Conservation (phyloP, 2,888 invertebrate genomes). For the Macrophya annulata region DNA sequence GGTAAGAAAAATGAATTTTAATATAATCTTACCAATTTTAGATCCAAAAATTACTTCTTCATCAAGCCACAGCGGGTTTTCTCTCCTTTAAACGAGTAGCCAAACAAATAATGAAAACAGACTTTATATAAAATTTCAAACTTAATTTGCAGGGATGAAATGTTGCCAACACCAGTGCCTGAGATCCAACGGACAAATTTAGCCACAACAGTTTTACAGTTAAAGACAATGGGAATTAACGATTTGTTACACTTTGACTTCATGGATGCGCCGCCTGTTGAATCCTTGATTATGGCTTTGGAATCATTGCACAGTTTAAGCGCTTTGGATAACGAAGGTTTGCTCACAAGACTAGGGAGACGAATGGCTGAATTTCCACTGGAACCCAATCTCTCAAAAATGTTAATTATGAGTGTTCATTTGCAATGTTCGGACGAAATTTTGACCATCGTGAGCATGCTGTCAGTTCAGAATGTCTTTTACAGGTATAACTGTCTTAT, state of each 20-base stretch:
- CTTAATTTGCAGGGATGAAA: conserved; percentile 89
- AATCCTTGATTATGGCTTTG: conserved; percentile 98
- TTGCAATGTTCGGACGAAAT: conserved; percentile 99
- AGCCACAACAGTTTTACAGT: conserved; percentile 96
- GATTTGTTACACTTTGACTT: conserved; percentile 99
- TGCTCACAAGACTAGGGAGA: conserved; percentile 90
- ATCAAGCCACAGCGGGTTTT: neutral
- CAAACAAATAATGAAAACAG: neutral
- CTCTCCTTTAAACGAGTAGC: neutral
- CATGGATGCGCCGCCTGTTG: conserved; percentile 99
- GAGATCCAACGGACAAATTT: conserved; percentile 99
- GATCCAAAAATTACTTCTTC: neutral
- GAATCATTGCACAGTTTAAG: conserved; percentile 98
- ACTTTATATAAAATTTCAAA: neutral
- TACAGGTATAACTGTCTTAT: conserved; percentile 81
- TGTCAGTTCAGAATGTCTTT: conserved; percentile 99
- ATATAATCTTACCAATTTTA: neutral
- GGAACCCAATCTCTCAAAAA: conserved; percentile 98
- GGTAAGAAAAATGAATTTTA: conserved; percentile 53
- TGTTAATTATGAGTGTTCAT: conserved; percentile 99
- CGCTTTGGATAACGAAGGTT: conserved; percentile 97
- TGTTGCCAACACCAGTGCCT: conserved; percentile 98
- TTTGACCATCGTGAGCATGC: conserved; percentile 98
- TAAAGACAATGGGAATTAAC: conserved; percentile 99
- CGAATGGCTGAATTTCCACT: conserved; percentile 99